Evolutionary conservation across 2,888 invertebrate genomes (phyloP).

Genomic region (Parasteatoda lunata): DNA sequence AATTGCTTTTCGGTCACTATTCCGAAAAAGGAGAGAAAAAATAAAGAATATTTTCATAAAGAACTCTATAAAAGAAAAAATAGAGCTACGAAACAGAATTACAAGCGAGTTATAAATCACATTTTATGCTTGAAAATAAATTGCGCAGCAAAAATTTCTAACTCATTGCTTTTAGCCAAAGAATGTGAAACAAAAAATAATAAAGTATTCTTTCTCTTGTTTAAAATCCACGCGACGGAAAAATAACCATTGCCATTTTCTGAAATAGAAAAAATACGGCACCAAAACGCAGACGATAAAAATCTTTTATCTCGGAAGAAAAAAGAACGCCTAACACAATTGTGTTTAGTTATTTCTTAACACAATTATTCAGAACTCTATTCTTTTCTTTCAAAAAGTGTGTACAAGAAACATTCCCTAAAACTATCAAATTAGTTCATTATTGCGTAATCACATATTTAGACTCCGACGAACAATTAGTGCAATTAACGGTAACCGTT

Average conservation of each 20-base stretch:
- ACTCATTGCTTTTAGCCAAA: conserved; percentile 50
- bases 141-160: conserved; percentile 62
- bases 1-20: conserved; percentile 48
- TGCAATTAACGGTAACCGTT: conserved; percentile 51
- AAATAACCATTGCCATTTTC: conserved; percentile 59
- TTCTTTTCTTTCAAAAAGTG: conserved; percentile 22
- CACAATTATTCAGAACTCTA: conserved; percentile 37
- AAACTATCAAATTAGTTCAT: conserved; percentile 65
- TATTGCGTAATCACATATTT: conserved; percentile 63
- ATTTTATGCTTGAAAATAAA: conserved; percentile 60
- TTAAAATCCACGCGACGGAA: conserved; percentile 51
- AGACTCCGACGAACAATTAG: conserved; percentile 57
- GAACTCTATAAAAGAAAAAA: neutral
- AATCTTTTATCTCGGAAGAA: conserved; percentile 49
- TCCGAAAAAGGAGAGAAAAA: conserved; percentile 13
- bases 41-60: neutral
- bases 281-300: conserved; percentile 36
- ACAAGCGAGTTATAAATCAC: conserved; percentile 57
- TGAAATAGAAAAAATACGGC: conserved; percentile 10
- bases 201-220: conserved; percentile 36
- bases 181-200: conserved; percentile 48
- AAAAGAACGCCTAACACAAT: conserved; percentile 45
- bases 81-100: conserved; percentile 37
- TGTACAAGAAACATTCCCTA: conserved; percentile 18
- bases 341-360: conserved; percentile 63